Evolutionary conservation across 92 coral and sea anemone genomes (phyloP), one percentile per base, ranked within the genome.

Genomic region (Virgularia gustaviana): DNA sequence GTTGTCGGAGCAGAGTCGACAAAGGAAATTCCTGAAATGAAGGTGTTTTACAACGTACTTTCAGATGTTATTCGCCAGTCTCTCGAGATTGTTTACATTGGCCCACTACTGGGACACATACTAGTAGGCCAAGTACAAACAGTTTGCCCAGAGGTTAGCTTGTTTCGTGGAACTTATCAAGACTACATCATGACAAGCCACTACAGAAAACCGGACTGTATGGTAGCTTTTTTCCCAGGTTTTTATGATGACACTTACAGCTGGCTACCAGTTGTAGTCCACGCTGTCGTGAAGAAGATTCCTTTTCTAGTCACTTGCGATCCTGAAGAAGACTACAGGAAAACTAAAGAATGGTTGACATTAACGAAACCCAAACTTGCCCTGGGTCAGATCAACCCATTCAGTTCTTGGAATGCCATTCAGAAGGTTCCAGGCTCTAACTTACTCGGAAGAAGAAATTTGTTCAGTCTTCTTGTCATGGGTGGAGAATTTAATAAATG

Each of bases 151-250:
- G 57, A 7, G 57, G 24, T 51, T 51, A 51, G 23, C 19, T 51
- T 51, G 4, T 51, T 51, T 51, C 57, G 18, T 16, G 57, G 57
- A n/a, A 51, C 57, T 28, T 51, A 51, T n/a, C 57, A 51, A 51
- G 57, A 51, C 6, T 51, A 51, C 57, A 51, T 51, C 24, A 20
- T 51, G 6, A 51, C 57, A 20, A 51, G 57, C 19, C 23, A 51
- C 57, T 51, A 51, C 57, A n/a, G 24, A 28, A 51, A 51, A 51
- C 57, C 57, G 57, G 57, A 51, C 57, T 51, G 57, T n/a, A 51
- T 51, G n/a, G 57, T 51, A 28, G 57, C 57, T 51, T 51, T 51
- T 51, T 51, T 51, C 19, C 57, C 57, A 7, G 57, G 57, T 51
- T 28, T 51, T 51, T 51, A 51, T 28, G 57, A 51, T n/a, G 57